Percentiles rank a stretch among this genome's conserved stretches.
Conservation (phyloP, 64 coral and sea anemone genomes). For the Porites lutea region DNA sequence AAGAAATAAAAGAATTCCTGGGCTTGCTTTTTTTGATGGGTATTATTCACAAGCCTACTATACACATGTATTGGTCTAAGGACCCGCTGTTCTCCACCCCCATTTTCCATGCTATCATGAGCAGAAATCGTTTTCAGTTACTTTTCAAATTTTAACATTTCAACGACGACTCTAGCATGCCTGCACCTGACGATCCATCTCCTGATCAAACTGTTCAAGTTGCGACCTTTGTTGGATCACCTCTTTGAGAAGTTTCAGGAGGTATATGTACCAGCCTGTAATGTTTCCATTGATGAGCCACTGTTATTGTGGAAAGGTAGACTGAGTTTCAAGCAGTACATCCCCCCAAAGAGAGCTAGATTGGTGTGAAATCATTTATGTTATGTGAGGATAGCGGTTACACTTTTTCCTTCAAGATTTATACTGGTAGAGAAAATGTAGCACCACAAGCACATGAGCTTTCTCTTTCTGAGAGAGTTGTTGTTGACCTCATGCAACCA, state of each 20-base stretch:
- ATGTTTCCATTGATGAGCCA: slow-evolving; percentile 32
- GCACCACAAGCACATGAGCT: neutral
- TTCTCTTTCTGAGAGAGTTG: neutral
- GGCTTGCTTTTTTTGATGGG: slow-evolving; percentile 49
- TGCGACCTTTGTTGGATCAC: slow-evolving; percentile 28
- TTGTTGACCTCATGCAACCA: slow-evolving; percentile 33
- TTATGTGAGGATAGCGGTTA: slow-evolving; percentile 30
- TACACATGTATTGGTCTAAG: slow-evolving; percentile 34
- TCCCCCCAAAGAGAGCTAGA: slow-evolving; percentile 14
- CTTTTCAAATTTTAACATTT: slow-evolving; percentile 53
- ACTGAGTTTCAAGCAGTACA: slow-evolving; percentile 56
- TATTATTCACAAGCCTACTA: slow-evolving; percentile 38
- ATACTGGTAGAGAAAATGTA: neutral
- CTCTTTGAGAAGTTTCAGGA: slow-evolving; percentile 11
- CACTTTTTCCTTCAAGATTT: neutral
- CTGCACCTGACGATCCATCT: neutral
- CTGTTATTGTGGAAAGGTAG: slow-evolving; percentile 31
- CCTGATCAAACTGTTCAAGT: slow-evolving; percentile 23
- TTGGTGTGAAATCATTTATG: slow-evolving; percentile 49
- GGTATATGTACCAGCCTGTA: neutral
- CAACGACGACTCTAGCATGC: slow-evolving; percentile 11
- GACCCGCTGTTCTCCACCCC: slow-evolving; percentile 26
- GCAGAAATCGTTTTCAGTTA: slow-evolving; percentile 9
- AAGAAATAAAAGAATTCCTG: slow-evolving; percentile 69
- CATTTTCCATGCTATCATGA: slow-evolving; percentile 33